Evolutionary conservation across 1,140 invertebrate genomes (phyloP), one percentile per base, ranked within the genome.

Genomic region (Ceratina japonica): DNA sequence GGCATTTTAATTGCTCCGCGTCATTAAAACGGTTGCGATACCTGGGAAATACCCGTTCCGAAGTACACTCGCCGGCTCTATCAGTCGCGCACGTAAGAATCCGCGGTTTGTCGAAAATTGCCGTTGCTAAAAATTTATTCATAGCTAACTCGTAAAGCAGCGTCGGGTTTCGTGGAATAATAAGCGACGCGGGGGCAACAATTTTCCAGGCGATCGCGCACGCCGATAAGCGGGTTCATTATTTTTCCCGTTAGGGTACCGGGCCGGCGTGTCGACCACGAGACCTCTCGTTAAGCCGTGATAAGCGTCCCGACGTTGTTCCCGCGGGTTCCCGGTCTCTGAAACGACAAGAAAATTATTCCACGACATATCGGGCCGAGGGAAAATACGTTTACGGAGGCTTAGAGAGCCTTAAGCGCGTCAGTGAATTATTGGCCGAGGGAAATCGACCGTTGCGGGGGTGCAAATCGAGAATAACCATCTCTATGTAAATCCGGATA

Each of bases 391-490:
- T 80, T 80, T 75, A 75, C 78, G 72, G 56, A 75, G 78, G 78
- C 73, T 80, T 80, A 80, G 56, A 65, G 44, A 65, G 70, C 27
- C 51, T 66, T 75, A 68, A 65, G 73, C 63, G 64, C 64, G 64
- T 62, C 63, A 61, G 64, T 80, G 78, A 80, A 68, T 75, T 75
- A 80, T 75, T 75, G 78, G 78, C 56, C 8, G 18, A 8, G 56
- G 78, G 64, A 80, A 80, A 80, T 75, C 78, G 78, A 80, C 15
- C 72, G 62, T 75, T n/a, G 49, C 72, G 37, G 73, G 64, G 62
- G 62, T 54, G 78, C 78, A 69, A 80, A 80, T 80, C 78, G 78
- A 80, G 78, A 80, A 80, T 80, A 75, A 80, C 78, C 78, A 75
- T 80, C 71, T 75, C 72, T 66, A 80, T 75, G 78, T 68, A 80